Conservation (phyloP, 2,797 vertebrate species). For the Halcyon badia region DNA sequence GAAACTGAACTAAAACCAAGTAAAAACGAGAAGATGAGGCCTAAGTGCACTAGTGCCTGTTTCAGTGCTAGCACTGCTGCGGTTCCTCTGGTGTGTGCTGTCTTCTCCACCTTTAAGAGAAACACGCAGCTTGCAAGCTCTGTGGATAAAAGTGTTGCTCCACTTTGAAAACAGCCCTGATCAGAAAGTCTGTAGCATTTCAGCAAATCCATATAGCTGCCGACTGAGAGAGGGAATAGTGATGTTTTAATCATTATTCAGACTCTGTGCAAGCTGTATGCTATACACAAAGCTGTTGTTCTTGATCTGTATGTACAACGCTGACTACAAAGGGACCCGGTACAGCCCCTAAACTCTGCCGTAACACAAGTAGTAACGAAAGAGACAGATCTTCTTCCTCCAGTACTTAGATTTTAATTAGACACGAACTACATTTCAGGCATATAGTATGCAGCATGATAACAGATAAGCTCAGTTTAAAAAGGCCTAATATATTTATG, state of each 20-base stretch:
- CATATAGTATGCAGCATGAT: neutral
- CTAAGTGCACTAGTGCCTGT: neutral
- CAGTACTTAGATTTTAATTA: neutral
- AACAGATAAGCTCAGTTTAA: neutral
- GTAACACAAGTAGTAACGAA: neutral
- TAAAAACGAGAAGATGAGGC: neutral
- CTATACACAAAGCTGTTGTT: neutral
- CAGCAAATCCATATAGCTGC: neutral
- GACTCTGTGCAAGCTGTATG: neutral
- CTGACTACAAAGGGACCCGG: neutral
- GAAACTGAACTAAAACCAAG: neutral
- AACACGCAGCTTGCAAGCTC: neutral
- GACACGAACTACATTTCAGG: neutral
- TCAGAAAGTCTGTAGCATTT: neutral
- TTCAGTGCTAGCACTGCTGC: neutral
- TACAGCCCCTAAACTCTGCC: neutral
- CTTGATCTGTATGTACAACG: neutral
- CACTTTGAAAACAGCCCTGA: neutral
- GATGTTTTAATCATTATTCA: neutral
- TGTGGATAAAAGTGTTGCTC: neutral
- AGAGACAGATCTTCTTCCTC: neutral
- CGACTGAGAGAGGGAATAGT: neutral
- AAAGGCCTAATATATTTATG: neutral
- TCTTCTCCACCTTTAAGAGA: rapidly evolving
- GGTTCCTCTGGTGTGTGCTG: neutral